Conservation (phyloP, 2,113 vertebrate species). For the Odobenus rosmarus region DNA sequence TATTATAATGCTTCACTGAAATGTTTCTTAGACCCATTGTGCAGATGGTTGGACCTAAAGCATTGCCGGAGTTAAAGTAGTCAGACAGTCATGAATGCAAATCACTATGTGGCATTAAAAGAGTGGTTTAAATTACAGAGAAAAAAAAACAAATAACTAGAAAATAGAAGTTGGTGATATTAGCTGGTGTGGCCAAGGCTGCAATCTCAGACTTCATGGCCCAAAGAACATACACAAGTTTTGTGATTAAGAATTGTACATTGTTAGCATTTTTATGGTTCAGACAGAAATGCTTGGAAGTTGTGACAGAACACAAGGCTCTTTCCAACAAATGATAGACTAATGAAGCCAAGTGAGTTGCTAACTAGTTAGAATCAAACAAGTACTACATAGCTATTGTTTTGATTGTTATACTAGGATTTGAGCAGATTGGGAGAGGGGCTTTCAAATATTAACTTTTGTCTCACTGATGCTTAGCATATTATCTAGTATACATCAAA, state of each 20-base stretch:
- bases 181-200: not conserved
- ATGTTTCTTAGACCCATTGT: slow-evolving; percentile 51
- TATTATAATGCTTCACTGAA: not conserved
- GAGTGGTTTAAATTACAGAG: not conserved
- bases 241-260: not conserved
- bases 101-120: slow-evolving; percentile 15
- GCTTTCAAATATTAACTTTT: slow-evolving; percentile 15
- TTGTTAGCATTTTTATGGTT: not conserved
- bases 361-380: not conserved
- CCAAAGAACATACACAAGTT: not conserved
- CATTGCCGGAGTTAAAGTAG: not conserved
- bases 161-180: not conserved
- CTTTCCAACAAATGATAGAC: not conserved
- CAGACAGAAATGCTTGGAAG: not conserved
- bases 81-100: not conserved
- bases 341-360: not conserved
- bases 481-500: not conserved
- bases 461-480: not conserved
- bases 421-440: not conserved
- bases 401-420: not conserved
- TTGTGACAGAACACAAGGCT: not conserved
- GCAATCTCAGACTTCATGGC: not conserved
- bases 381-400: not conserved
- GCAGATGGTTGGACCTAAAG: slow-evolving; percentile 15
- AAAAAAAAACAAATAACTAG: not conserved